A percentile compares a stretch with the other conserved stretches of the same genome.
Evolutionary conservation across 2,113 vertebrate species (phyloP).

Genomic region (Pedetes capensis): DNA sequence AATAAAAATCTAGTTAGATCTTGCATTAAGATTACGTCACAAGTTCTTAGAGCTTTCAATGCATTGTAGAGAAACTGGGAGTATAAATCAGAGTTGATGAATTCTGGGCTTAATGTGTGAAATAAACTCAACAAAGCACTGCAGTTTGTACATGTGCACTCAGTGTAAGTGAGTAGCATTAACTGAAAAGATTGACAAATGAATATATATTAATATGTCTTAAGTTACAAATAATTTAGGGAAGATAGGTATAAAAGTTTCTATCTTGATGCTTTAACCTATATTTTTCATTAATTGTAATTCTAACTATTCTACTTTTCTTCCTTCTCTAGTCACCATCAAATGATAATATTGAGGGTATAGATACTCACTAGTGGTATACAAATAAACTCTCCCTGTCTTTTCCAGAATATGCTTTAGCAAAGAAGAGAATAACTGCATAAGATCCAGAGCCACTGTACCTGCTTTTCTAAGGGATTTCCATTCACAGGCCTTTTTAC

Average conservation of each 20-base stretch:
- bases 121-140: not conserved
- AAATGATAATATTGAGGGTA: not conserved
- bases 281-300: not conserved
- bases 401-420: not conserved
- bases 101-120: not conserved
- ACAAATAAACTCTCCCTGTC: not conserved
- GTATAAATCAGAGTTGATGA: not conserved
- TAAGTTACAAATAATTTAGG: not conserved
- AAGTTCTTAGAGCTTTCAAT: not conserved
- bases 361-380: rapidly evolving
- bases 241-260: not conserved
- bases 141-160: not conserved
- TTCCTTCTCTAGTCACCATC: not conserved
- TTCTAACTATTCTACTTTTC: not conserved
- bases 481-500: not conserved
- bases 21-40: not conserved
- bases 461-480: not conserved
- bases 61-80: not conserved
- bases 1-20: not conserved
- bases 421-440: not conserved
- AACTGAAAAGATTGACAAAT: not conserved
- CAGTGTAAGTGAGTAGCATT: not conserved
- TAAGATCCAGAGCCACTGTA: not conserved
- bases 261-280: not conserved
- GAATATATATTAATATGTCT: not conserved